Base-by-base conservation (phyloP, 2,797 vertebrate genomes). In the Coracias cyanogaster region DNA sequence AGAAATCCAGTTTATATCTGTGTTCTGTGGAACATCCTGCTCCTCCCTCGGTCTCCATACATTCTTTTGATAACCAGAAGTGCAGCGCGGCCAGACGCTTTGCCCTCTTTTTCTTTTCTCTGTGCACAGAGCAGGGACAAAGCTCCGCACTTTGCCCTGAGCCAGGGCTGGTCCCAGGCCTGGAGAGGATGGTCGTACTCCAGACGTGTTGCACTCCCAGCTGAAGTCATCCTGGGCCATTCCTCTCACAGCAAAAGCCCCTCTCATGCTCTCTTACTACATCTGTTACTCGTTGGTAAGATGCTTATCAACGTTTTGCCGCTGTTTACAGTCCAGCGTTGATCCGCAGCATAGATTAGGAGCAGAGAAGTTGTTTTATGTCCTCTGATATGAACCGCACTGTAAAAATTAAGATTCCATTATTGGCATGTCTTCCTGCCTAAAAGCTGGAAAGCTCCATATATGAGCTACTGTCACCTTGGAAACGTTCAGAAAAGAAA, bases 381-480 rank as follows among this genome's bases (percentile, higher is more conserved):
- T 91, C 94, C 93, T 89, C 78, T 58, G 83, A 10, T 65, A 55
- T 2, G 62, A 93, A 66, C 35, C 77, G 80, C 21, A 6, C 74
- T 73, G 94, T 83, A 89, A 82, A 86, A 76, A 86, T 49, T 57
- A 72, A 94, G 88, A 91, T 93, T 86, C 82, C 78, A 35, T 80
- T 86, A 92, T 67, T 95, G 96, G 90, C 94, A 95, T 64, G 65
- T 85, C 74, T 94, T 94, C 70, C 87, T 93, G 94, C 90, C 91
- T 82, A 65, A 92, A 88, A 72, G 86, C 91, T 77, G 83, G 88
- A 80, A 90, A 93, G 90, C 95, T 96, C 91, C 93, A 82, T 74
- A 82, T 67, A 93, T 70, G 91, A 96, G 96, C 88, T 95, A 11
- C 91, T 94, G 95, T 97, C 96, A 96, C 96, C 96, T 97, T 96